Evolutionary conservation across 1,140 invertebrate species (phyloP), one percentile per base, ranked within the genome.

Genomic region (Apocrypta bakeri): DNA sequence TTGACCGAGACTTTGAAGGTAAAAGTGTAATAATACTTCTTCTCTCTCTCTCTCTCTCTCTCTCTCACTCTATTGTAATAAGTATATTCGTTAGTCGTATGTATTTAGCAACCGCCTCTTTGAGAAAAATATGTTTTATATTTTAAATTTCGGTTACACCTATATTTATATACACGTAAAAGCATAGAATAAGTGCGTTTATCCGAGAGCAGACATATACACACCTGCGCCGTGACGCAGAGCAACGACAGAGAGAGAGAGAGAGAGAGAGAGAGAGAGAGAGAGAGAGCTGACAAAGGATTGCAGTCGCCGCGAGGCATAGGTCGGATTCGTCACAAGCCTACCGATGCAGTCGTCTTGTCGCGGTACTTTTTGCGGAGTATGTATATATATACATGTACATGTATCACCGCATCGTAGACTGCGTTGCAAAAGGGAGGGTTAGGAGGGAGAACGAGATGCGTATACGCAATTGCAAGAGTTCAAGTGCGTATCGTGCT

Each of bases 311-410:
- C n/a, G 71, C 83, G 78, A 84, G 78, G 84, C 84, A 81, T 75
- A 74, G 25, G 68, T 24, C 81, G 78, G 81, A 86, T 86, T 85
- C 83, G 85, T 87, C 84, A 85, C 84, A 80, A 86, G 85, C 85
- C 33, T 76, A 84, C 85, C 82, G 85, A 86, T 69, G 74, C 82
- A 42, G 71, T 73, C n/a, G n/a, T n/a, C n/a, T n/a, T n/a, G n/a
- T n/a, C 33, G 2, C 33, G 33, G 33, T 4, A 9, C 33, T 37
- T 9, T 37, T 37, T 37, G 17, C 48, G 2, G 17, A 7, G 40
- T 14, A 1, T 9, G 33, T 12, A 1, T 42, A 21, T 6, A 21
- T 56, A 56, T 21, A n/a, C 40, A 1, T 12, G 48, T 6, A 17
- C n/a, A 56, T 56, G 17, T n/a, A 56, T 56, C 48, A 56, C 17